These are phyloP conservation scores for Phenganax subtilis DNA, from an alignment of 92 coral and sea anemone species.

Conservation along the genomic window DNA sequence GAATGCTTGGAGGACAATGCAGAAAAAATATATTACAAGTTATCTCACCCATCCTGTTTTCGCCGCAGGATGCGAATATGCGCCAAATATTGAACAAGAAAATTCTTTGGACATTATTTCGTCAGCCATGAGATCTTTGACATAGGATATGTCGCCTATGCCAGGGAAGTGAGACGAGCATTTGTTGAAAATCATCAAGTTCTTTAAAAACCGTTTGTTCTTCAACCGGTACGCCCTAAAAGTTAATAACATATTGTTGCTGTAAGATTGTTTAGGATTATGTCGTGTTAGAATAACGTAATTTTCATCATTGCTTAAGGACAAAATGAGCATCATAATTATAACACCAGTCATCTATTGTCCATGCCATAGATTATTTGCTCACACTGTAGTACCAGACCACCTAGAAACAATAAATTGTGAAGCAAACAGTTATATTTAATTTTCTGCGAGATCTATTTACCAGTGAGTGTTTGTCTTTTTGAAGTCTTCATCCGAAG, in stretches of 20 bases:
- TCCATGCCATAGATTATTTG: background rate
- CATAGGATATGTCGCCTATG: background rate
- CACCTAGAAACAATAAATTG: too few relatives aligned
- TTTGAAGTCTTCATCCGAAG: background rate
- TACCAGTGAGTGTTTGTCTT: conserved; percentile 3
- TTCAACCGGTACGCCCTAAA: conserved; percentile 9
- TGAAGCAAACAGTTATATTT: too few relatives aligned
- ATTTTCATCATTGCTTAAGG: background rate
- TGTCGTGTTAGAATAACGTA: background rate
- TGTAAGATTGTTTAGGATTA: background rate
- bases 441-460: background rate
- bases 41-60: conserved; percentile 1
- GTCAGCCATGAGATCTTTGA: background rate
- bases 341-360: background rate
- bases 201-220: background rate
- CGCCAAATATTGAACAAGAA: conserved; percentile 14
- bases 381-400: background rate
- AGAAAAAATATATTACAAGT: background rate
- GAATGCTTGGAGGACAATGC: too few relatives aligned
- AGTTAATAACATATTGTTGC: too few relatives aligned
- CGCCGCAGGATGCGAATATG: background rate
- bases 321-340: background rate
- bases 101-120: background rate
- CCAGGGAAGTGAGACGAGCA: background rate
- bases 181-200: conserved; percentile 12